These are phyloP conservation scores for Myotis yumanensis DNA, from an alignment of 2,113 vertebrate species.

Conservation along the genomic window DNA sequence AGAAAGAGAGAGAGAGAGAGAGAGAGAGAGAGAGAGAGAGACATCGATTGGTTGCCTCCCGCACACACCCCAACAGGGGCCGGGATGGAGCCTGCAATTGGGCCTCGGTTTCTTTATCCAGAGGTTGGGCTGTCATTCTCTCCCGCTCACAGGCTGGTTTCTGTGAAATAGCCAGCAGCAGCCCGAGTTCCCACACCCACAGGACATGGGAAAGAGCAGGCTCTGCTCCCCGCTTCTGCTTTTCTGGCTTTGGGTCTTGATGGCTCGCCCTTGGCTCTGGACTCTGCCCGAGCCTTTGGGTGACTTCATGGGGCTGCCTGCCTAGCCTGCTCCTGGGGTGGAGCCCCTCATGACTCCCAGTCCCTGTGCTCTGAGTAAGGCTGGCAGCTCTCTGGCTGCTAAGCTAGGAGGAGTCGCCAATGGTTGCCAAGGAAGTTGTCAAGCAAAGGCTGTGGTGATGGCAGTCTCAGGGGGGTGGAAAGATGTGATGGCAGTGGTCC, in stretches of 20 bases:
- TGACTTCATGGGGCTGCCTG: background rate
- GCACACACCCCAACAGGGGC: no score
- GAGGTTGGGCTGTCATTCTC: background rate
- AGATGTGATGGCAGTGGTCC: no score
- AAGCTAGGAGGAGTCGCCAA: background rate
- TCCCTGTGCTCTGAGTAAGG: background rate
- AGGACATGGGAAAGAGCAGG: background rate
- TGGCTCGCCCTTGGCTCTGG: background rate
- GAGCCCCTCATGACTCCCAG: background rate
- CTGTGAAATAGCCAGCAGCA: background rate
- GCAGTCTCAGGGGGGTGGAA: background rate
- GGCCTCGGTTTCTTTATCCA: background rate
- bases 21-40: no score
- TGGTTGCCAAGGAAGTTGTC: background rate
- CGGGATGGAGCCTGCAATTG: no score
- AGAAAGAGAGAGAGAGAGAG: no score
- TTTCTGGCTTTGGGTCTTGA: slow-evolving; percentile 14
- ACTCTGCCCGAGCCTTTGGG: background rate
- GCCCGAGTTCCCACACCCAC: background rate
- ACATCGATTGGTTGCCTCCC: no score
- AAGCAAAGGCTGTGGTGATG: background rate
- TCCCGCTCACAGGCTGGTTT: background rate
- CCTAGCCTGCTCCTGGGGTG: background rate
- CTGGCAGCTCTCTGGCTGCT: background rate
- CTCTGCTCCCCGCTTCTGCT: slow-evolving; percentile 17